A percentile compares a stretch with the other conserved stretches of the same genome.
Conservation (phyloP, 2,888 invertebrate genomes). For the Lepidocyrtoides sp. region DNA sequence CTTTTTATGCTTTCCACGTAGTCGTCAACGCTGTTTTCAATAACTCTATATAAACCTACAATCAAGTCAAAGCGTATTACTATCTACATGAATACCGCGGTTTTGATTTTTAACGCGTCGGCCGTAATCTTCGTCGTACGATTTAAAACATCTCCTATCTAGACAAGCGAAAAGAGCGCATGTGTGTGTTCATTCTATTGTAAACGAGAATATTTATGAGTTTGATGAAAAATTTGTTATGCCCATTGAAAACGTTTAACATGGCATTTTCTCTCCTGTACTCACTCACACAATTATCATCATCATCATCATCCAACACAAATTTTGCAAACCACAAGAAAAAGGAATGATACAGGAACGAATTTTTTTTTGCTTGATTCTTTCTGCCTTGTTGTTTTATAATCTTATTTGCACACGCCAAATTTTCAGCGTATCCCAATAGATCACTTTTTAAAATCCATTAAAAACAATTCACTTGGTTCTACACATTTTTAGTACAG, state of each 20-base stretch:
- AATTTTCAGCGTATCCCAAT: slow-evolving; percentile 56
- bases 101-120: not conserved
- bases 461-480: slow-evolving; percentile 53
- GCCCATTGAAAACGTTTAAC: slow-evolving; percentile 66
- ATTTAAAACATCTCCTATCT: not conserved
- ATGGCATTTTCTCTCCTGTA: slow-evolving; percentile 25
- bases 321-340: slow-evolving; percentile 43
- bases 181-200: not conserved
- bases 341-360: not conserved
- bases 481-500: slow-evolving; percentile 14
- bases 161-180: not conserved
- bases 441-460: slow-evolving; percentile 65
- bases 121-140: not conserved
- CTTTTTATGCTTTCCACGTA: slow-evolving; percentile 3
- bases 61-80: too few species aligned
- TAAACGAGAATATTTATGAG: slow-evolving; percentile 69
- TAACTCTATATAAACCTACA: not conserved
- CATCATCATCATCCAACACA: slow-evolving; percentile 34
- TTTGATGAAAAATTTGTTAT: slow-evolving; percentile 72
- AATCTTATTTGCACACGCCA: slow-evolving; percentile 1
- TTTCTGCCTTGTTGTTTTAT: not conserved
- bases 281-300: too few species aligned
- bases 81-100: not conserved
- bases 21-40: slow-evolving; percentile 2
- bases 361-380: slow-evolving; percentile 10